These are phyloP conservation scores for Caenorhabditis wallacei DNA, from an alignment of 2,888 invertebrate species.

Conservation along the genomic window DNA sequence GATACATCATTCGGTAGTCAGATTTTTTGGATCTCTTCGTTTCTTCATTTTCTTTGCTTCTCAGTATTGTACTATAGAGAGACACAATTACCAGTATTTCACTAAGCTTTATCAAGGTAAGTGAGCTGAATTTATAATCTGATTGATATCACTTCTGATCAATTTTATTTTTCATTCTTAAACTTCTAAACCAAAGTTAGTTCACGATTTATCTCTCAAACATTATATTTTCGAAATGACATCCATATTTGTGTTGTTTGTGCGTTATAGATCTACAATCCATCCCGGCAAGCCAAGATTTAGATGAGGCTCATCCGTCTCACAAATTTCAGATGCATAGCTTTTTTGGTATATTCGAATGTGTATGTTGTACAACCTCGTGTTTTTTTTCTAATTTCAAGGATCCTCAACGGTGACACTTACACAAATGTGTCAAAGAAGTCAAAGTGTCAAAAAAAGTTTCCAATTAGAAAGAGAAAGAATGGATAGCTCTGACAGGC, in stretches of 20 bases:
- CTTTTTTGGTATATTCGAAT: slow-evolving; percentile 59
- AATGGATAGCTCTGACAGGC: slow-evolving; percentile 41
- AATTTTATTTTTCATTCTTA: not conserved
- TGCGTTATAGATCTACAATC: slow-evolving; percentile 53
- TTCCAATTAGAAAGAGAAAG: slow-evolving; percentile 51
- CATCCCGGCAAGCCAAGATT: slow-evolving; percentile 50
- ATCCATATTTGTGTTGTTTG: slow-evolving; percentile 18
- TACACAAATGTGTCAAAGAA: slow-evolving; percentile 50
- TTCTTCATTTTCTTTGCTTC: not conserved
- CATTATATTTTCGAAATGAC: not conserved
- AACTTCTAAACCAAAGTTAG: too few species aligned
- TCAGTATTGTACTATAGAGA: too few species aligned
- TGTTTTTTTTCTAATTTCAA: slow-evolving; percentile 56
- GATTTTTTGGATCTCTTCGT: not conserved
- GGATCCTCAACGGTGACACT: slow-evolving; percentile 43
- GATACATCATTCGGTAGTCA: slow-evolving; percentile 37
- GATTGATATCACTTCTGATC: too few species aligned
- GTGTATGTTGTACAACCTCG: slow-evolving; percentile 37
- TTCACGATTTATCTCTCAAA: slow-evolving; percentile 1
- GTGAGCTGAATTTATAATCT: too few species aligned
- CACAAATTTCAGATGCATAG: slow-evolving; percentile 61
- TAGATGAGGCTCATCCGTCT: slow-evolving; percentile 63
- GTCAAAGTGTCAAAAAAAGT: slow-evolving; percentile 62
- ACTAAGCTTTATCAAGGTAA: too few species aligned
- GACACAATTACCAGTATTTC: too few species aligned